phyloP scores from a whole-genome alignment of 30 jellyfish, hydroid and myxozoan species.

The Phacellophora camtschatica region DNA sequence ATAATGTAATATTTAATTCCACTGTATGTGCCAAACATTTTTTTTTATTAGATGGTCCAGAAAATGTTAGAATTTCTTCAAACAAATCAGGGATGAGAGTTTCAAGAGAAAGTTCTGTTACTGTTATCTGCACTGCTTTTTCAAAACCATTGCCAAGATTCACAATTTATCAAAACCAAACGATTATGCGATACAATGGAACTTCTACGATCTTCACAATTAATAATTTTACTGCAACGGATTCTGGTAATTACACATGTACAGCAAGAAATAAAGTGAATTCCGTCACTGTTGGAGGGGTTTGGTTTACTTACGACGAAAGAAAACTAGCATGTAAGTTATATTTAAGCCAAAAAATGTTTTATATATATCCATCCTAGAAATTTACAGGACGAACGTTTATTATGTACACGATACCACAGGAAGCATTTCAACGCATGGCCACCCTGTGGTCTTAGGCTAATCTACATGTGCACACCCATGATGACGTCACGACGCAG shows the following conservation, averaged over 20 bases:
- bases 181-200: not conserved
- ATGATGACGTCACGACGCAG: no score
- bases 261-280: conserved; percentile 26
- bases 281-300: conserved; percentile 15
- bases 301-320: conserved; percentile 24
- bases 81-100: conserved; percentile 33
- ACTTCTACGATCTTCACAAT: conserved; percentile 27
- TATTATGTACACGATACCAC: no score
- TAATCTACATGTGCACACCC: no score
- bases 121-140: conserved; percentile 21
- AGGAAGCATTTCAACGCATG: no score
- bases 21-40: no score
- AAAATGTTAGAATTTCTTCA: conserved; percentile 22
- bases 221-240: conserved; percentile 1
- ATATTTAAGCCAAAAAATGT: not conserved
- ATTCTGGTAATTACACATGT: conserved; percentile 59
- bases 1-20: no score
- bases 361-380: not conserved
- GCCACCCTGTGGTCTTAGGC: no score
- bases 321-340: no score
- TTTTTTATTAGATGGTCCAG: conserved; percentile 65
- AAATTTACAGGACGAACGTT: no score
- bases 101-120: conserved; percentile 8
- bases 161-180: conserved; percentile 20
- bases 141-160: conserved; percentile 41